Conservation (phyloP, 2,113 vertebrate species). For the Okapia johnstoni region DNA sequence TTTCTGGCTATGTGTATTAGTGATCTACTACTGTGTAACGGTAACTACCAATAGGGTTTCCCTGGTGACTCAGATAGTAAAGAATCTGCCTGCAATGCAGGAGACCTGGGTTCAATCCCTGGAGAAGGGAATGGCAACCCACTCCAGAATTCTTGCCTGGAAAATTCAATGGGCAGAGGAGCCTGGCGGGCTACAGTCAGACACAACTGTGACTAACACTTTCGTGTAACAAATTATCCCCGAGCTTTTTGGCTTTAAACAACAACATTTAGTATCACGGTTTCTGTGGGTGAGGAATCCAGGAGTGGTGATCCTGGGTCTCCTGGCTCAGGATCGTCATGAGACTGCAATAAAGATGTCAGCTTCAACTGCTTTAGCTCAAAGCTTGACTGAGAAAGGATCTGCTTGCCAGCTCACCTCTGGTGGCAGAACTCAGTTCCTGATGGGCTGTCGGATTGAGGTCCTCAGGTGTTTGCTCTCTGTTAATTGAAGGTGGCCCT, state of each 20-base stretch:
- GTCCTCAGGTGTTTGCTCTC: background rate
- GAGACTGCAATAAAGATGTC: background rate
- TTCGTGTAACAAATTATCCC: background rate
- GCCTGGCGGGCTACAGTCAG: background rate
- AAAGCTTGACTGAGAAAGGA: background rate
- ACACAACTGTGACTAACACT: background rate
- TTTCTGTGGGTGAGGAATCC: background rate
- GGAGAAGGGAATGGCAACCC: background rate
- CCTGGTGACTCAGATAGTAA: background rate
- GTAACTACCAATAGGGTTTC: background rate
- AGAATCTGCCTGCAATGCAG: background rate
- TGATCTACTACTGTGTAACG: background rate
- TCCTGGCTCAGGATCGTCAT: fast-evolving
- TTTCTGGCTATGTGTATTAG: background rate
- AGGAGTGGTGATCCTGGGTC: background rate
- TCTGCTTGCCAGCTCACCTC: background rate
- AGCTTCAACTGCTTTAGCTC: too few species aligned
- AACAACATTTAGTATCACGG: background rate
- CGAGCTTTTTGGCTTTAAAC: background rate
- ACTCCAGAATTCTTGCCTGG: background rate
- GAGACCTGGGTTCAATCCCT: background rate
- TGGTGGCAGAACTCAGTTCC: background rate
- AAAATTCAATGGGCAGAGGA: background rate
- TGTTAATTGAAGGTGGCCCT: background rate
- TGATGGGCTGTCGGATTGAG: background rate